Evolutionary conservation across 2,113 vertebrate species (phyloP).

Genomic region (Balaenoptera acutorostrata): DNA sequence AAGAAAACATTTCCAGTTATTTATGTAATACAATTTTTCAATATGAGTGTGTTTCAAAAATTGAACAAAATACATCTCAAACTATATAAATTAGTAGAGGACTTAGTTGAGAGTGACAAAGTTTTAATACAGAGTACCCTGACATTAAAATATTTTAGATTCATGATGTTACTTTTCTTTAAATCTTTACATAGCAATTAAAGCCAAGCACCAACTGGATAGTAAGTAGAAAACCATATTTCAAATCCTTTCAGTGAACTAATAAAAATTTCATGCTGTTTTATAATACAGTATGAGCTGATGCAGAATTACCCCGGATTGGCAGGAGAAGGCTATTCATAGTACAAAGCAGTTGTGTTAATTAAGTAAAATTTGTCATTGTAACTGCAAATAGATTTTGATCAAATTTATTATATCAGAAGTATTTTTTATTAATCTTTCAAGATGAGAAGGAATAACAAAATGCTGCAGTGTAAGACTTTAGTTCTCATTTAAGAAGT

Average conservation of each 20-base stretch:
- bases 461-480: not conserved
- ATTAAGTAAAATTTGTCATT: slow-evolving; percentile 78
- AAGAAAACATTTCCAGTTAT: not conserved
- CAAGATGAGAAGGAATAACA: slow-evolving; percentile 42
- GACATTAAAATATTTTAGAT: slow-evolving; percentile 71
- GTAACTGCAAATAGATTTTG: slow-evolving; percentile 72
- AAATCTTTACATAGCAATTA: slow-evolving; percentile 78
- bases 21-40: not conserved
- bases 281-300: slow-evolving; percentile 80
- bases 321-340: slow-evolving; percentile 78
- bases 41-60: not conserved
- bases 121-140: slow-evolving; percentile 64
- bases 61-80: not conserved
- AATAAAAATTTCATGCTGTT: slow-evolving; percentile 84
- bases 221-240: slow-evolving; percentile 79
- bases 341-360: slow-evolving; percentile 79
- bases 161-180: slow-evolving; percentile 75
- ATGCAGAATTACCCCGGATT: slow-evolving; percentile 72
- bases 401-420: slow-evolving; percentile 61
- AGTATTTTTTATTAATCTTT: slow-evolving; percentile 56
- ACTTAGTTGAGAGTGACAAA: slow-evolving; percentile 49
- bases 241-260: slow-evolving; percentile 80
- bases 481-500: slow-evolving; percentile 48
- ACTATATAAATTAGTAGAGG: not conserved
- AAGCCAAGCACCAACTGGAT: slow-evolving; percentile 75